These are phyloP conservation scores for Regulus satrapa DNA, from an alignment of 2,113 vertebrate species.

Conservation along the genomic window DNA sequence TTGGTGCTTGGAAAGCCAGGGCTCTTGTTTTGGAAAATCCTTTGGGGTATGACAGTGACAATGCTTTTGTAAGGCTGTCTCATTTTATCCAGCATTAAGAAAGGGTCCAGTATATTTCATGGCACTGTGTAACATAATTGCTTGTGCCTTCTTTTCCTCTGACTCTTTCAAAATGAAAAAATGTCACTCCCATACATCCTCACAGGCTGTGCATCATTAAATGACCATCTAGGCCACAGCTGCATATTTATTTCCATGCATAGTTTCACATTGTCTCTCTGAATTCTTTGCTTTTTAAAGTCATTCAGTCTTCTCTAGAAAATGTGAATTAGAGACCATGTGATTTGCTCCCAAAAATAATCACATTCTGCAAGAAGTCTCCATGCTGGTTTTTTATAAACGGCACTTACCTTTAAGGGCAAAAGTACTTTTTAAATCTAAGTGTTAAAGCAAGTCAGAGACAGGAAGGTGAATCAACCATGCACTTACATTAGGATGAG, in stretches of 20 bases:
- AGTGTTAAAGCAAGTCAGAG: slow-evolving; percentile 13
- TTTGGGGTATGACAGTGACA: neutral
- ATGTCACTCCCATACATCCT: neutral
- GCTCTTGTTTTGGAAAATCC: neutral
- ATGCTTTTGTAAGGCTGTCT: neutral
- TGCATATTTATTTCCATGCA: neutral
- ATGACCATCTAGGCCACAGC: neutral
- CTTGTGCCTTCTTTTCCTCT: neutral
- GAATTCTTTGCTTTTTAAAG: neutral
- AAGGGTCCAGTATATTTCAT: neutral
- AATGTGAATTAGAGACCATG: neutral
- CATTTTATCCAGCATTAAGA: neutral
- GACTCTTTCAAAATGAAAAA: neutral
- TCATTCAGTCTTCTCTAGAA: neutral
- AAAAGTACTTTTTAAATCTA: neutral
- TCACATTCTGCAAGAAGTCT: neutral
- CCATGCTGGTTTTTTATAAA: neutral
- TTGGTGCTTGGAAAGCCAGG: neutral
- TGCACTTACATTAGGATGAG: slow-evolving; percentile 7
- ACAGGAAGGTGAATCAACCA: neutral
- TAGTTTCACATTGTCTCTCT: neutral
- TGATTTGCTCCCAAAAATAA: neutral
- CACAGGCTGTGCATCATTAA: neutral
- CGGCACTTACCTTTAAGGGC: neutral
- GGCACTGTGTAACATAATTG: neutral